Percentiles rank a stretch among this genome's conserved stretches.
Conservation (phyloP, 2,113 vertebrate species). For the Nyctereutes procyonoides region DNA sequence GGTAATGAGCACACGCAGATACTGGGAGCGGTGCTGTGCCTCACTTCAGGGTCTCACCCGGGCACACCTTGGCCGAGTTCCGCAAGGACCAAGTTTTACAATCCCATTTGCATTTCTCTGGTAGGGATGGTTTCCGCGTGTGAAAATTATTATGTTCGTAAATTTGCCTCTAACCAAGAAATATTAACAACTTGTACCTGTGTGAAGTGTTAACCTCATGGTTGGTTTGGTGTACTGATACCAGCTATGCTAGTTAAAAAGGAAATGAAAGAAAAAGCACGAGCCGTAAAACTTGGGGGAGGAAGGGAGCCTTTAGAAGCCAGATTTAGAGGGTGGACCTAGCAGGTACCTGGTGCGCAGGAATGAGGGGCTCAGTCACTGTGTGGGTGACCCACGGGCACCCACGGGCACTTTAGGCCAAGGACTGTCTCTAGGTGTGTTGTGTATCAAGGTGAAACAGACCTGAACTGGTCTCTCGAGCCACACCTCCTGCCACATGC, state of each 20-base stretch:
- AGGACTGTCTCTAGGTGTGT: neutral
- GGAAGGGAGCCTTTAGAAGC: neutral
- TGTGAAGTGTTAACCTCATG: neutral
- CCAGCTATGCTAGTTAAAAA: neutral
- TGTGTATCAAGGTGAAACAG: slow-evolving; percentile 1
- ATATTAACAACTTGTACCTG: neutral
- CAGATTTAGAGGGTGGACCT: neutral
- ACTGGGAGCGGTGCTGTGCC: slow-evolving; percentile 68
- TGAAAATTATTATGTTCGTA: neutral
- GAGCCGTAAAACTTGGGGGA: neutral
- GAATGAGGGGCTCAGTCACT: neutral
- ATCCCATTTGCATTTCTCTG: neutral
- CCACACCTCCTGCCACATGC: neutral
- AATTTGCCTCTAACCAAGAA: neutral
- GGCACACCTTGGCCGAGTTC: slow-evolving; percentile 73
- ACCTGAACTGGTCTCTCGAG: neutral
- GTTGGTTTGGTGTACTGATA: neutral
- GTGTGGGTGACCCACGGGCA: neutral
- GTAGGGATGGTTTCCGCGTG: neutral
- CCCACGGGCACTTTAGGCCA: neutral
- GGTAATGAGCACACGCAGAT: slow-evolving; percentile 76
- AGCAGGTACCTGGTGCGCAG: accelerated
- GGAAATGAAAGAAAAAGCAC: neutral
- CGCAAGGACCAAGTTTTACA: neutral
- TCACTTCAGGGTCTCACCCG: slow-evolving; percentile 70